These are phyloP conservation scores for Xestobium rufovillosum DNA, from an alignment of 2,888 invertebrate genomes.

Conservation along the genomic window DNA sequence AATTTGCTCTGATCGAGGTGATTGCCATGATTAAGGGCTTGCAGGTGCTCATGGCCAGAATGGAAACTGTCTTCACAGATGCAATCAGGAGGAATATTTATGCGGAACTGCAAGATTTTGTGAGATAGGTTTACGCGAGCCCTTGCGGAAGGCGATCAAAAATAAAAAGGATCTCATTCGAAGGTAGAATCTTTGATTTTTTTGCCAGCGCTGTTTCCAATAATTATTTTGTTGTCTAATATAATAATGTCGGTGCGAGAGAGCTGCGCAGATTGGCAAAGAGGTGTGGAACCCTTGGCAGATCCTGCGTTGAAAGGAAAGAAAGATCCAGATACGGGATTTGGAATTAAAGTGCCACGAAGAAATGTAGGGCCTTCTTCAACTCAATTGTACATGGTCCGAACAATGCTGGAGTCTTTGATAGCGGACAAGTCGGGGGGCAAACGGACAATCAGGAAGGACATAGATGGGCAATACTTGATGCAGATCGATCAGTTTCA, in stretches of 20 bases:
- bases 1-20: constrained; percentile 95
- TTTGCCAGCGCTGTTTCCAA: no score
- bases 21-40: constrained; percentile 99
- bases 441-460: constrained; percentile 88
- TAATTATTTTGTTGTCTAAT: no score
- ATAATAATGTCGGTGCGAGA: constrained; percentile 96
- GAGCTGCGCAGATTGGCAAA: constrained; percentile 94
- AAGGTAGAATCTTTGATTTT: no score
- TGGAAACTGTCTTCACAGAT: constrained; percentile 94
- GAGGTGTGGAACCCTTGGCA: constrained; percentile 82
- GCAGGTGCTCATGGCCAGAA: constrained; percentile 91
- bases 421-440: constrained; percentile 97
- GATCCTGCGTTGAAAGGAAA: constrained; percentile 90
- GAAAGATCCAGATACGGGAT: constrained; percentile 87
- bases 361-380: constrained; percentile 89
- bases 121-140: constrained; percentile 80
- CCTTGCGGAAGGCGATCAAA: constrained; percentile 91
- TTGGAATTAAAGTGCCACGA: constrained; percentile 85
- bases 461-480: constrained; percentile 89
- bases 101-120: constrained; percentile 94
- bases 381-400: constrained; percentile 95
- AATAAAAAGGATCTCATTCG: constrained; percentile 94
- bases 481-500: constrained; percentile 94
- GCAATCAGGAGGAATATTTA: constrained; percentile 89
- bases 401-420: constrained; percentile 96